Base-by-base conservation (phyloP, 1,140 invertebrate species). In the Drosophila serrata region DNA sequence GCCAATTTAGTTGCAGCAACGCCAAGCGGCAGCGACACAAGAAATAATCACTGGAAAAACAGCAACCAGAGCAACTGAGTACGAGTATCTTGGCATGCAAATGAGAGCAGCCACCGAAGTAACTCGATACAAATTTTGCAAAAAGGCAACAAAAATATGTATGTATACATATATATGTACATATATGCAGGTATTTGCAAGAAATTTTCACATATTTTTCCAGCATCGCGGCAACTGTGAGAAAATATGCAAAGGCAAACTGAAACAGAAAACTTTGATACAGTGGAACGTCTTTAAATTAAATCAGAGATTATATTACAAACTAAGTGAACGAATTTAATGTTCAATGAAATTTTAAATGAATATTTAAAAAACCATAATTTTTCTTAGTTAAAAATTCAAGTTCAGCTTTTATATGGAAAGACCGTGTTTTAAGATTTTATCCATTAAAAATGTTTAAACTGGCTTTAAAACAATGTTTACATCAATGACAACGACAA, bases 1-100 rank as follows among this genome's bases (percentile, higher is more conserved):
- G 84, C 84, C 84, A 88, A 88, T 88, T 88, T 88, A 80, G 84
- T 88, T 88, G 84, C 84, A 49, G 80, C 84, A 88, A 88, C 78
- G 81, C 80, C 68, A 72, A 57, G 70, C 75, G 67, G 80, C 75
- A 72, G 75, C 81, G 81, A 85, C 81, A 85, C 81, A 85, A 85
- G 78, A 84, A 81, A 81, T 85, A 85, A 85, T 85, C 81, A 85
- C 77, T 81, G 65, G 58, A 70, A 79, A 86, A 80, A 80, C 74
- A 70, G 55, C 65, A 63, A 63, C 62, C 59, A 67, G 61, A 65
- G 62, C 74, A 57, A 19, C 74, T 55, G 19, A 45, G 39, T 70
- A 72, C 61, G 59, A 74, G 59, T 65, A 75, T 58, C 59, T 63
- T 64, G 60, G 79, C 63, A 87, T 87, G 84, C 80, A 87, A 87